Evolutionary conservation across 1,140 invertebrate species (phyloP), one percentile per base, ranked within the genome.

Genomic region (Diorhabda sublineata): DNA sequence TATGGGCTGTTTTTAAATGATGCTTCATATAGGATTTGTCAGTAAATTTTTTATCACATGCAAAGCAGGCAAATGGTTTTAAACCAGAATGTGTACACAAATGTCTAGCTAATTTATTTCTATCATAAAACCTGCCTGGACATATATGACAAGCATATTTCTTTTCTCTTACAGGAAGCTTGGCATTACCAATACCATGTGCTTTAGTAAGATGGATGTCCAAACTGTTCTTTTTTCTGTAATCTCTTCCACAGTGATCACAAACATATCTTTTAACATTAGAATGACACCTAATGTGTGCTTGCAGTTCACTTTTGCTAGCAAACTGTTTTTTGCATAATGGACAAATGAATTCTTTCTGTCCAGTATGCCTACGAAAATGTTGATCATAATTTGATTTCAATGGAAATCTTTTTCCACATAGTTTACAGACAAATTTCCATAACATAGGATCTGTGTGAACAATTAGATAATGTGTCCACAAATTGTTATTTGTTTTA

Each of bases 311-410:
- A 58, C 64, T 68, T 11, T 72, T 75, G 58, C 68, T 74, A 5
- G 74, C 67, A 66, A 95, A 95, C 26, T 87, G 82, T 78, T 94
- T 94, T 4, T 84, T 84, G 74, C 92, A 95, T 3, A 88, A 83
- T 3, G 84, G 82, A 76, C 92, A 95, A 1, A 83, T 81, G 77
- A 92, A 93, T 2, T 90, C 86, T 66, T 93, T 93, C 42, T 82
- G 81, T 4, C 88, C 84, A 2, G 83, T 81, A 74, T 94, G 92
- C 42, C 90, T 90, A 52, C 88, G 87, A 84, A 94, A 88, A 76
- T 97, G 95, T 45, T 76, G 70, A 58, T 75, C 73, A 42, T 64
- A 75, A 58, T 73, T 72, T 3, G 71, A 72, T 62, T 77, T 78
- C 43, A 76, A 56, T 0, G 77, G 74, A 66, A 78, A 78, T 58